phyloP scores from a whole-genome alignment of 2,888 invertebrate genomes.

The Lathronympha strigana region DNA sequence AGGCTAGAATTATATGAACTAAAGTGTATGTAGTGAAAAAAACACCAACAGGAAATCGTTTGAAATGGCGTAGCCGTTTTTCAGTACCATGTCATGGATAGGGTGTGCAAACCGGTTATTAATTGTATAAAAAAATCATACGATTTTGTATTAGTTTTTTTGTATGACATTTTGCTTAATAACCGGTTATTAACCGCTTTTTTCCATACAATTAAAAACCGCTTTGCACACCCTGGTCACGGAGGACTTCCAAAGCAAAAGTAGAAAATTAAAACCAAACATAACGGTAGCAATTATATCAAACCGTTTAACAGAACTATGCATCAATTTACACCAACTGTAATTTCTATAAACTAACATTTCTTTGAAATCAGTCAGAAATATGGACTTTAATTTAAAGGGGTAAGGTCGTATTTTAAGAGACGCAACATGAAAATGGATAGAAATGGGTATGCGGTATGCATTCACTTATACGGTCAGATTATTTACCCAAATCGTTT shows the following conservation, averaged over 20 bases:
- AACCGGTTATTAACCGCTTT: too few relatives aligned
- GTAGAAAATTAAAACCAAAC: constrained; percentile 27
- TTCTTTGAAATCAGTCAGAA: neutral
- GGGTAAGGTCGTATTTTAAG: neutral
- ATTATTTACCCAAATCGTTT: constrained; percentile 33
- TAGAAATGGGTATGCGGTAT: constrained; percentile 21
- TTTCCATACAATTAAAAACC: too few relatives aligned
- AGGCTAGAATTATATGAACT: too few relatives aligned
- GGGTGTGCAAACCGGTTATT: too few relatives aligned
- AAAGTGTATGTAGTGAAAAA: neutral
- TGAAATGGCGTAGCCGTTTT: neutral
- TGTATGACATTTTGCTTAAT: too few relatives aligned
- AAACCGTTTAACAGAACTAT: constrained; percentile 26
- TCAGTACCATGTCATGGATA: neutral
- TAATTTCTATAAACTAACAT: neutral
- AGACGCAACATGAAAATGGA: neutral
- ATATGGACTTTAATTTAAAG: neutral
- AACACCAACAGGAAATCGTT: neutral
- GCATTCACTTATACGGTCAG: constrained; percentile 23
- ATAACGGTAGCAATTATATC: constrained; percentile 23
- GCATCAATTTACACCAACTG: constrained; percentile 24
- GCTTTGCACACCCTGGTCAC: too few relatives aligned
- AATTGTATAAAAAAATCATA: too few relatives aligned
- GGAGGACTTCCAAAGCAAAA: constrained; percentile 1
- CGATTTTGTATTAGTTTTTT: too few relatives aligned